Conservation (phyloP, 1,140 invertebrate species). For the Brachionus sp. region DNA sequence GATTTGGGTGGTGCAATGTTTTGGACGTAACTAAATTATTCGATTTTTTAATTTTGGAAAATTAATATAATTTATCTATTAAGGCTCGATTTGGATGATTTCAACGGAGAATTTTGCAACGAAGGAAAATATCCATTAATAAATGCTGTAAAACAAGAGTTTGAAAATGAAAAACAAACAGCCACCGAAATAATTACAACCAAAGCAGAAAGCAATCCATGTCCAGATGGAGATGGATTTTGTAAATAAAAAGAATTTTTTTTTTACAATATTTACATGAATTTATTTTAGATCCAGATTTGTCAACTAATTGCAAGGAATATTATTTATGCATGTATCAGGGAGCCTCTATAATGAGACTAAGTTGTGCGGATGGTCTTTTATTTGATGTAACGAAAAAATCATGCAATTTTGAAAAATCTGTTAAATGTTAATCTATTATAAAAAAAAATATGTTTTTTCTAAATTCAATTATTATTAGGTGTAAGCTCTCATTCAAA, state of each 20-base stretch:
- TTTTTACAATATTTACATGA: not conserved
- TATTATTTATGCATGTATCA: conserved; percentile 20
- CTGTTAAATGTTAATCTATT: not conserved
- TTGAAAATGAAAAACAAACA: not conserved
- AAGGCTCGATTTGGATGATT: conserved; percentile 65
- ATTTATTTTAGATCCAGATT: conserved; percentile 7
- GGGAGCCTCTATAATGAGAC: not conserved
- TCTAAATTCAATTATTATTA: not conserved
- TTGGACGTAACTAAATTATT: conserved; percentile 67
- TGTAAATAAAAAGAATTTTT: conserved; percentile 13
- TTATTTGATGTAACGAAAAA: not conserved
- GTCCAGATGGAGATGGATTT: conserved; percentile 37
- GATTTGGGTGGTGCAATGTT: conserved; percentile 84
- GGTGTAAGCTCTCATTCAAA: not conserved
- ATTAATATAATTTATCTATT: conserved; percentile 74
- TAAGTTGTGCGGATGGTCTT: not conserved
- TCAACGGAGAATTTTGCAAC: conserved; percentile 50
- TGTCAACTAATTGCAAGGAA: conserved; percentile 4
- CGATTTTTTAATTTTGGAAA: conserved; percentile 56
- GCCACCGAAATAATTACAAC: not conserved
- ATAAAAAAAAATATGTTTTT: not conserved
- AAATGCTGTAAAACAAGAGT: conserved; percentile 59
- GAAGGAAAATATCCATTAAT: conserved; percentile 53
- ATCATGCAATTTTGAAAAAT: conserved; percentile 2
- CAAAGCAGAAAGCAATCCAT: not conserved